Conservation (phyloP, 2,797 vertebrate species). For the Pteronotus mesoamericanus region DNA sequence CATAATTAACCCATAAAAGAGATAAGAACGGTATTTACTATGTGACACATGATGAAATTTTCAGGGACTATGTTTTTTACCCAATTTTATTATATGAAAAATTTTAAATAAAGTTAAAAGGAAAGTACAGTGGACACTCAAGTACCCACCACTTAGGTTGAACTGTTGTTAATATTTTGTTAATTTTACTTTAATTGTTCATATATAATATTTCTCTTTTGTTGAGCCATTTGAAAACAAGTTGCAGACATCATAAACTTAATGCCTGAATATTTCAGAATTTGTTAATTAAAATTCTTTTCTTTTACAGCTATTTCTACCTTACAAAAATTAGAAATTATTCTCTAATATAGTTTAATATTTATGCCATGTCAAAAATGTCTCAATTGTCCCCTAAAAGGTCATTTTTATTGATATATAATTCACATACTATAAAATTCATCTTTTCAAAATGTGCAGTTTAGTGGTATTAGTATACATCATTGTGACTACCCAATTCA, state of each 20-base stretch:
- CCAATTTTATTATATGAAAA: not conserved
- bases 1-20: not conserved
- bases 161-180: not conserved
- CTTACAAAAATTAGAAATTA: not conserved
- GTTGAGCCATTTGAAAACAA: not conserved
- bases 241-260: not conserved
- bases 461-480: not conserved
- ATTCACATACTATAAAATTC: not conserved
- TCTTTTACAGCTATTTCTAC: not conserved
- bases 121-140: not conserved
- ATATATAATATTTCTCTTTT: not conserved
- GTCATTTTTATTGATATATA: not conserved
- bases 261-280: conserved; percentile 7
- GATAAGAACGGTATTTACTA: not conserved
- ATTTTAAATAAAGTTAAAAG: conserved; percentile 18
- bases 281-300: not conserved
- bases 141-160: not conserved
- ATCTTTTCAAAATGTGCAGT: not conserved
- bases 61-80: not conserved
- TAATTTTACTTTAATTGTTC: not conserved
- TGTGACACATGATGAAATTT: not conserved
- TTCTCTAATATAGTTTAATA: not conserved
- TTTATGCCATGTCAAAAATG: not conserved
- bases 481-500: not conserved
- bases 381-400: not conserved